These are phyloP conservation scores for Salvelinus sp. DNA, from an alignment of 2,113 vertebrate genomes.

Conservation along the genomic window DNA sequence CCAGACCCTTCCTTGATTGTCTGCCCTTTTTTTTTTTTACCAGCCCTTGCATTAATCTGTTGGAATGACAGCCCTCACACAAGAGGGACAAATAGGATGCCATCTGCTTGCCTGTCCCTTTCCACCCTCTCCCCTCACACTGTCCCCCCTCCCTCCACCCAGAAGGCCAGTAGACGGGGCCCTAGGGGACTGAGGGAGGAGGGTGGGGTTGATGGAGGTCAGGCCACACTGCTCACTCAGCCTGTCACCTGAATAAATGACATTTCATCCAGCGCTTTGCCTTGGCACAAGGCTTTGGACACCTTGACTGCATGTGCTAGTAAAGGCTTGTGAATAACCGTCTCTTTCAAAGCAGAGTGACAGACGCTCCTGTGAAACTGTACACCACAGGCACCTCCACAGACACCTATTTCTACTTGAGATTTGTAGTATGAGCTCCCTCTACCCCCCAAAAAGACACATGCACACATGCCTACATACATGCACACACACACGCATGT, in stretches of 20 bases:
- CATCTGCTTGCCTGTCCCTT: slow-evolving; percentile 87
- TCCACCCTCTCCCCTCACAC: slow-evolving; percentile 58
- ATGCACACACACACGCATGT: background rate
- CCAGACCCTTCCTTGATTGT: slow-evolving; percentile 85
- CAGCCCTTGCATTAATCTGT: slow-evolving; percentile 88
- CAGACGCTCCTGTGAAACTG: slow-evolving; percentile 10
- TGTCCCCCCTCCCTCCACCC: slow-evolving; percentile 30
- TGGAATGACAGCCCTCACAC: slow-evolving; percentile 83
- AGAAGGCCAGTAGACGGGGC: slow-evolving; percentile 56
- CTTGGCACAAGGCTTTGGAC: slow-evolving; percentile 34
- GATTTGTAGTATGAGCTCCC: slow-evolving; percentile 22
- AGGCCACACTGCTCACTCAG: slow-evolving; percentile 61
- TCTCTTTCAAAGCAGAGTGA: slow-evolving; percentile 3
- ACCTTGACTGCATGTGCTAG: slow-evolving; percentile 34
- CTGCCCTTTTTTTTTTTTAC: slow-evolving; percentile 67
- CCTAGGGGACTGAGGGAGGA: slow-evolving; percentile 40
- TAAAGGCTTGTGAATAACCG: slow-evolving; percentile 29
- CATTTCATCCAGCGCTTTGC: slow-evolving; percentile 20
- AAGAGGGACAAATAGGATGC: slow-evolving; percentile 79
- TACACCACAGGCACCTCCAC: no score
- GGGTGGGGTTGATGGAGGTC: slow-evolving; percentile 59
- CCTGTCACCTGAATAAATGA: slow-evolving; percentile 61
- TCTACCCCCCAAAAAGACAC: background rate
- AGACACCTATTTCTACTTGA: slow-evolving; percentile 14
- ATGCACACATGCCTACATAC: background rate